Conservation (phyloP, 1,140 invertebrate species). For the Drosophila funebris region DNA sequence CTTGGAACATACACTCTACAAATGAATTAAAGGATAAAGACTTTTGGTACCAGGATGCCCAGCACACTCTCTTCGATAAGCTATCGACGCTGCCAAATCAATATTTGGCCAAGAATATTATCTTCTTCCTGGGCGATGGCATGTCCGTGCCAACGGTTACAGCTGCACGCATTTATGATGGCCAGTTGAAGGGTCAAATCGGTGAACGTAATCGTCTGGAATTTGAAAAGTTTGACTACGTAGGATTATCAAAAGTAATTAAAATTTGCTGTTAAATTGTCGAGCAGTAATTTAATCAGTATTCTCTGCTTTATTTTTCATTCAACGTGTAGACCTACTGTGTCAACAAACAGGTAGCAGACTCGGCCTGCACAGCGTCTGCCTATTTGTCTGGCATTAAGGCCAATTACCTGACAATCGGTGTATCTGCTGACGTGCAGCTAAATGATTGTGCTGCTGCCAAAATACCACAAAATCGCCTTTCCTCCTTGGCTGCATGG, state of each 20-base stretch:
- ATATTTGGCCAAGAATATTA: slow-evolving; percentile 88
- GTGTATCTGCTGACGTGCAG: slow-evolving; percentile 86
- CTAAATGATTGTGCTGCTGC: slow-evolving; percentile 87
- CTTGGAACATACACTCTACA: slow-evolving; percentile 48
- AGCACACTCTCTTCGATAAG: slow-evolving; percentile 60
- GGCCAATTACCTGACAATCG: slow-evolving; percentile 87
- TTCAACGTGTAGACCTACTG: slow-evolving; percentile 85
- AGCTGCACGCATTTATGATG: slow-evolving; percentile 88
- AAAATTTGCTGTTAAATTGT: not conserved
- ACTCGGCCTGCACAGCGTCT: slow-evolving; percentile 90
- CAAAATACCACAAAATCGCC: slow-evolving; percentile 84
- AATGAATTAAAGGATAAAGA: slow-evolving; percentile 55
- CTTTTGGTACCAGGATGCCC: slow-evolving; percentile 74
- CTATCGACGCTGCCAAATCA: slow-evolving; percentile 61
- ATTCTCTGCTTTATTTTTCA: not conserved
- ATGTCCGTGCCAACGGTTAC: slow-evolving; percentile 90
- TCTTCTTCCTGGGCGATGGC: slow-evolving; percentile 91
- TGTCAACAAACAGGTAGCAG: slow-evolving; percentile 90
- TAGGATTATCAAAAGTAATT: slow-evolving; percentile 89
- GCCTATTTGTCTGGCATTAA: slow-evolving; percentile 90
- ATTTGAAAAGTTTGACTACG: slow-evolving; percentile 91
- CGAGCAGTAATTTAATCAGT: not conserved
- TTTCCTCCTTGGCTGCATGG: slow-evolving; percentile 91
- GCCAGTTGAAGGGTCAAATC: slow-evolving; percentile 85
- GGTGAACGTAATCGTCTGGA: slow-evolving; percentile 89